Conservation (phyloP, 2,797 vertebrate genomes). For the Potorous gilbertii region DNA sequence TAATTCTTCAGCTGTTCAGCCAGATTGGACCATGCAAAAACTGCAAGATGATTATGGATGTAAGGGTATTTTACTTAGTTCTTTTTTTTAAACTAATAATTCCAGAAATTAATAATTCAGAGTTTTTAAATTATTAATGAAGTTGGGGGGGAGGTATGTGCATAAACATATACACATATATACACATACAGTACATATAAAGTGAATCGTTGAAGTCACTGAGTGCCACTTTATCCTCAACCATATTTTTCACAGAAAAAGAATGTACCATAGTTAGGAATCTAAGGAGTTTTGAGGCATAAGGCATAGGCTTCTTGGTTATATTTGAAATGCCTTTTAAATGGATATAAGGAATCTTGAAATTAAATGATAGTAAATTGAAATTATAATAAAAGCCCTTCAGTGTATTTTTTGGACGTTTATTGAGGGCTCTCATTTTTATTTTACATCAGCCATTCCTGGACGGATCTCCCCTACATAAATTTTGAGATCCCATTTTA, state of each 20-base stretch:
- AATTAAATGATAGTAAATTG: not conserved
- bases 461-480: not conserved
- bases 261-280: not conserved
- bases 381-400: not conserved
- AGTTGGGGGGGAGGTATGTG: not conserved
- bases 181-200: not conserved
- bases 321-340: not conserved
- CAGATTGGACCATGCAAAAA: slow-evolving; percentile 99
- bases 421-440: not conserved
- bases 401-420: not conserved
- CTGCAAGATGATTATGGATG: slow-evolving; percentile 99
- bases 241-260: slow-evolving; percentile 41
- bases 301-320: not conserved
- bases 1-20: slow-evolving; percentile 98
- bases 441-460: not conserved
- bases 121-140: slow-evolving; percentile 42
- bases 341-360: slow-evolving; percentile 2
- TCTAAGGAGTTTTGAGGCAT: slow-evolving; percentile 9
- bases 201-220: not conserved
- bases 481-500: not conserved
- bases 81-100: slow-evolving; percentile 38
- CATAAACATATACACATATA: not conserved
- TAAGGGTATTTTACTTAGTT: slow-evolving; percentile 86
- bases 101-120: slow-evolving; percentile 31
- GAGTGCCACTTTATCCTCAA: slow-evolving; percentile 3